phyloP scores from a whole-genome alignment of 2,888 invertebrate genomes.

The Rhopalosiphum nymphaeae region DNA sequence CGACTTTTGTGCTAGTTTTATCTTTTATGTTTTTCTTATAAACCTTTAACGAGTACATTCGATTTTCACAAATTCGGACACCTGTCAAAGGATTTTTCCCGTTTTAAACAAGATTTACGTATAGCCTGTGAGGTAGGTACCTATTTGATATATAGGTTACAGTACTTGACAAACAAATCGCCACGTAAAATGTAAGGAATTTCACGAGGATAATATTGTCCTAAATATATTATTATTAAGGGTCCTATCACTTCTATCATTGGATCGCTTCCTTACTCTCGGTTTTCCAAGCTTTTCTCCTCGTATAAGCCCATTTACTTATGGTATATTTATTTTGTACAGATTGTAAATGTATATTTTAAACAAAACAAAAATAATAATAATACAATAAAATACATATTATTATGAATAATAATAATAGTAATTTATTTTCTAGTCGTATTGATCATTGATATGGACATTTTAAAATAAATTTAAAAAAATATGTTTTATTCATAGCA shows the following conservation, averaged over 20 bases:
- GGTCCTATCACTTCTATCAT: too few species aligned
- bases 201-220: not conserved
- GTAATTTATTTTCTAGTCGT: not conserved
- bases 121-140: not conserved
- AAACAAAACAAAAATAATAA: too few species aligned
- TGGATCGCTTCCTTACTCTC: too few species aligned
- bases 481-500: not conserved
- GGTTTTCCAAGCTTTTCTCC: too few species aligned
- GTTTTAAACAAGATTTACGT: not conserved
- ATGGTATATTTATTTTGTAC: too few species aligned
- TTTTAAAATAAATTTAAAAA: not conserved
- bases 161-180: constrained; percentile 7
- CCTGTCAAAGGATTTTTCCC: constrained; percentile 15
- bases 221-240: not conserved
- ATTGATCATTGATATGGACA: not conserved
- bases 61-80: not conserved
- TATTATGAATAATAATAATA: not conserved
- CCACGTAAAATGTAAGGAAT: not conserved
- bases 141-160: not conserved
- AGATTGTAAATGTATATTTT: too few species aligned
- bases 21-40: not conserved
- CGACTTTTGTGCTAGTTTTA: not conserved
- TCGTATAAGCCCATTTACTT: too few species aligned
- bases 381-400: not conserved
- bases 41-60: not conserved